Evolutionary conservation across 2,113 vertebrate species (phyloP).

Genomic region (Tachysurus vachellii): DNA sequence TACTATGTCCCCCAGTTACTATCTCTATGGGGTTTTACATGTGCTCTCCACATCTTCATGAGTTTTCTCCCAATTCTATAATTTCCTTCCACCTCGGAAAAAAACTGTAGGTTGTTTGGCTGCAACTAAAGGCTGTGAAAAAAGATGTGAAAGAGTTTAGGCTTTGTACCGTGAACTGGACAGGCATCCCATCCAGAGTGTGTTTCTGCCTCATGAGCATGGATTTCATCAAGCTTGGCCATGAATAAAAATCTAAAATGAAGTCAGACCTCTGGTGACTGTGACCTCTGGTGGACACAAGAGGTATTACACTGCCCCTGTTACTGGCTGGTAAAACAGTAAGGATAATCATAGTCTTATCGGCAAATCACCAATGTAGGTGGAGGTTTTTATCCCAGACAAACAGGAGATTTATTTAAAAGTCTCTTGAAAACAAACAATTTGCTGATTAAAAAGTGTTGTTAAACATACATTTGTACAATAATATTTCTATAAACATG

Average conservation of each 20-base stretch:
- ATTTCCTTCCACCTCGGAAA: too few relatives aligned
- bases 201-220: not conserved
- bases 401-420: not conserved
- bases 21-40: too few relatives aligned
- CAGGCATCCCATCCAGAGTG: too few relatives aligned
- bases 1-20: too few relatives aligned
- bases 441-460: not conserved
- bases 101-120: not conserved
- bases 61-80: too few relatives aligned
- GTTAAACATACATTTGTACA: not conserved
- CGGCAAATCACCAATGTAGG: constrained; percentile 35
- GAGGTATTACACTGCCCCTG: not conserved
- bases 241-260: not conserved
- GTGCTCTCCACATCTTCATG: too few relatives aligned
- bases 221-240: not conserved
- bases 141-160: not conserved
- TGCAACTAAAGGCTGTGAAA: not conserved
- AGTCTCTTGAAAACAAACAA: not conserved
- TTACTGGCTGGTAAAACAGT: not conserved
- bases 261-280: not conserved
- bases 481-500: not conserved
- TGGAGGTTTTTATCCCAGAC: not conserved
- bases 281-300: not conserved
- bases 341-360: not conserved
- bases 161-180: not conserved